Evolutionary conservation across 2,113 vertebrate species (phyloP), one percentile per base, ranked within the genome.

Genomic region (Cyphomyrus discorhynchus): DNA sequence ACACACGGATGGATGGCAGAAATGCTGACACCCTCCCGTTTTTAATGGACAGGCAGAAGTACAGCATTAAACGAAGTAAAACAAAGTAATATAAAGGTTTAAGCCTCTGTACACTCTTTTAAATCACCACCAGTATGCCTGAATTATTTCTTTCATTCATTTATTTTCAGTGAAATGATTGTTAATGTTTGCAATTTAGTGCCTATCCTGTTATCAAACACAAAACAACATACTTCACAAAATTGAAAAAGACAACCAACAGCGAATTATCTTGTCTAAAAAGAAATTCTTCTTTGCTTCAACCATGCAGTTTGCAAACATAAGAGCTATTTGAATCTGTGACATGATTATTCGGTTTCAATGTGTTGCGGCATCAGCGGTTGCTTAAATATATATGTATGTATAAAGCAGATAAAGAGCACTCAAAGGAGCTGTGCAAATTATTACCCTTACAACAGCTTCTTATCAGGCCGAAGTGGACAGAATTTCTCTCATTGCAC

Each of bases 311-410:
- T 85, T 85, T 85, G 3, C 10, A 45, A 85, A 49, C 86, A 52
- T 66, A 45, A 89, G 66, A 89, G 82, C 24, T 27, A 70, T 83
- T 70, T 90, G 88, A 70, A 77, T 88, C n/a, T 90, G 85, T 83
- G 66, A 31, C 39, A 42, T 35, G 31, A 77, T 77, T 39, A 77
- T 39, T 39, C 7, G 4, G 70, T 39, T 77, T 39, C 0, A 77
- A 39, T 77, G 13, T 66, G 35, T 24, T 74, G 56, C 39, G 88
- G 77, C 27, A 80, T 89, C 89, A 90, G 88, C 90, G 88, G 90
- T 88, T 82, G 45, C 52, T 35, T 45, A n/a, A 83, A 49, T 47
- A 85, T 47, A 85, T 49, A 86, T 49, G 45, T 27, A 86, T 50
- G 47, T 46, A 85, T 50, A 85, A 47, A 50, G 83, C n/a, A 86